Conservation (phyloP, 2,888 invertebrate genomes). For the Chrysolina americana region DNA sequence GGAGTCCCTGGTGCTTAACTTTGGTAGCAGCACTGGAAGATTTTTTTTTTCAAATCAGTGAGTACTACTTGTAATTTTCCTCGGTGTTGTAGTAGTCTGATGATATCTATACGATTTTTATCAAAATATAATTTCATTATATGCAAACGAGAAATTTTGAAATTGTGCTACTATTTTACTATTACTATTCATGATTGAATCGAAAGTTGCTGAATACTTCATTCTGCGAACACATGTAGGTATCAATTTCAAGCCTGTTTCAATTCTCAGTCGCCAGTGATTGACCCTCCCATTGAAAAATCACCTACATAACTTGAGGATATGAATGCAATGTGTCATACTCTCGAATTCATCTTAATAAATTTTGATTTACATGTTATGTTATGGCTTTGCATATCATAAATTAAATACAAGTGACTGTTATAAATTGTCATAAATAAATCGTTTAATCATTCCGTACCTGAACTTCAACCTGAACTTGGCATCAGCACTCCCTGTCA, state of each 20-base stretch:
- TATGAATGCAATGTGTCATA: conserved; percentile 38
- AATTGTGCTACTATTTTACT: neutral
- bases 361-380: conserved; percentile 51
- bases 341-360: conserved; percentile 43
- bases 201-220: neutral
- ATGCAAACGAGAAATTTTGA: too few relatives aligned
- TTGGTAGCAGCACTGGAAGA: too few relatives aligned
- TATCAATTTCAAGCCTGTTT: neutral
- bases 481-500: conserved; percentile 1
- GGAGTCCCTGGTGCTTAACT: too few relatives aligned
- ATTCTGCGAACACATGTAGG: conserved; percentile 3
- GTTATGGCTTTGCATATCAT: conserved; percentile 45
- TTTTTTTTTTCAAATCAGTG: too few relatives aligned
- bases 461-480: conserved; percentile 35
- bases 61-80: too few relatives aligned
- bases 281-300: conserved; percentile 19
- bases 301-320: conserved; percentile 27
- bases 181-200: neutral
- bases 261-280: conserved; percentile 7
- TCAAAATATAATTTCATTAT: too few relatives aligned
- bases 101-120: too few relatives aligned
- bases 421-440: conserved; percentile 56
- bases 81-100: too few relatives aligned
- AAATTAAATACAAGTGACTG: conserved; percentile 48
- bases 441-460: conserved; percentile 52